These are phyloP conservation scores for Sarcophaga subvicina DNA, from an alignment of 2,888 invertebrate species.

Conservation along the genomic window DNA sequence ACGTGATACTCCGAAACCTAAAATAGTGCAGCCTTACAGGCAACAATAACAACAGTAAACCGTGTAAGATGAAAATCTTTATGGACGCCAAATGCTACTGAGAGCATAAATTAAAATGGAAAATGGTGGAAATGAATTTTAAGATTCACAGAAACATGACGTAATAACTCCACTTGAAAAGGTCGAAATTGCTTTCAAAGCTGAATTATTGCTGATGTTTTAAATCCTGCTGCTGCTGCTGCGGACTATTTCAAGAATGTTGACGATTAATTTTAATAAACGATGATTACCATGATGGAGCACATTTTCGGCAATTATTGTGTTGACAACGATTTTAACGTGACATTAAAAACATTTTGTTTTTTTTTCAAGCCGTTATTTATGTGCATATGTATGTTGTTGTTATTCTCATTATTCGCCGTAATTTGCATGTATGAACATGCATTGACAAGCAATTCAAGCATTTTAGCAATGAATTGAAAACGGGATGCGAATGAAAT, in stretches of 20 bases:
- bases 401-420: conserved; percentile 37
- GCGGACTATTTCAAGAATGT: conserved; percentile 43
- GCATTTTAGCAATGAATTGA: conserved; percentile 46
- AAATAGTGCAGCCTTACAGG: too few species aligned
- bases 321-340: conserved; percentile 18
- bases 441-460: conserved; percentile 53
- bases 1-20: too few species aligned
- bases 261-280: conserved; percentile 53
- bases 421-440: conserved; percentile 39
- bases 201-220: too few species aligned
- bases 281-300: conserved; percentile 50
- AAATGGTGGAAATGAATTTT: too few species aligned
- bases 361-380: conserved; percentile 19
- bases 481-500: background rate
- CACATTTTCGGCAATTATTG: conserved; percentile 24
- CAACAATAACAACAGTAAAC: too few species aligned
- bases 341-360: conserved; percentile 61
- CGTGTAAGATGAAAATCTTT: too few species aligned
- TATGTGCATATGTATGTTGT: background rate
- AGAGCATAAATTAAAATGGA: too few species aligned
- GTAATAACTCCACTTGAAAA: too few species aligned
- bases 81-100: too few species aligned
- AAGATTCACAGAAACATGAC: too few species aligned
- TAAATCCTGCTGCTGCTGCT: too few species aligned
- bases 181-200: too few species aligned